phyloP scores from a whole-genome alignment of 2,888 invertebrate species.

The Melipona bicolor region DNA sequence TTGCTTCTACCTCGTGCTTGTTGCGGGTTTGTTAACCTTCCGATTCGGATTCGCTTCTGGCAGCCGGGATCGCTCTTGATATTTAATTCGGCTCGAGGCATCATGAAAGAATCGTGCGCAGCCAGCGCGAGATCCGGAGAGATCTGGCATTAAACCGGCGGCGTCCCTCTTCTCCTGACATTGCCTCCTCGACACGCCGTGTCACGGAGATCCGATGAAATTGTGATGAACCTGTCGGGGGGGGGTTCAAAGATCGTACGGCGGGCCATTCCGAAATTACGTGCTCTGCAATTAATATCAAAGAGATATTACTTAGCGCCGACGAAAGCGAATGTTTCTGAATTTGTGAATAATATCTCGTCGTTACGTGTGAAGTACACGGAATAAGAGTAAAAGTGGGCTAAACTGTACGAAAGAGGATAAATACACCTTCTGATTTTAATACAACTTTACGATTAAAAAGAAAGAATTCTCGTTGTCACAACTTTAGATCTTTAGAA shows the following conservation, averaged over 20 bases:
- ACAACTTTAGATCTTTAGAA: too few relatives aligned
- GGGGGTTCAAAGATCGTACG: slow-evolving; percentile 26
- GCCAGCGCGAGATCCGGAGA: not conserved
- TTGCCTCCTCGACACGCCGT: slow-evolving; percentile 7
- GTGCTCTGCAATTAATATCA: not conserved
- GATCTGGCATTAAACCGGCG: not conserved
- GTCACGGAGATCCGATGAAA: slow-evolving; percentile 29
- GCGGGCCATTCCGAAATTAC: not conserved
- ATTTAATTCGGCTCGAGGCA: not conserved
- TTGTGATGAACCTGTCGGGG: slow-evolving; percentile 19
- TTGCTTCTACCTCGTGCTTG: not conserved
- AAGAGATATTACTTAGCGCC: not conserved
- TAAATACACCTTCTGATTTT: not conserved
- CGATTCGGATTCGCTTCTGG: not conserved
- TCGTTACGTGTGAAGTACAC: not conserved
- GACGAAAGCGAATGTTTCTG: not conserved
- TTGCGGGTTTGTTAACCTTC: slow-evolving; percentile 4
- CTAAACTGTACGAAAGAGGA: not conserved
- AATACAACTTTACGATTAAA: not conserved
- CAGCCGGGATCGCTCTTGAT: not conserved
- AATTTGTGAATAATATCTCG: not conserved
- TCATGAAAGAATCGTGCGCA: slow-evolving; percentile 2
- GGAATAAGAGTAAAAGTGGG: not conserved
- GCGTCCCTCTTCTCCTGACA: slow-evolving; percentile 8
- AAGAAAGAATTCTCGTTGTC: not conserved